These are phyloP conservation scores for Pipistrellus pipistrellus DNA, from an alignment of 2,797 vertebrate genomes.

Conservation along the genomic window DNA sequence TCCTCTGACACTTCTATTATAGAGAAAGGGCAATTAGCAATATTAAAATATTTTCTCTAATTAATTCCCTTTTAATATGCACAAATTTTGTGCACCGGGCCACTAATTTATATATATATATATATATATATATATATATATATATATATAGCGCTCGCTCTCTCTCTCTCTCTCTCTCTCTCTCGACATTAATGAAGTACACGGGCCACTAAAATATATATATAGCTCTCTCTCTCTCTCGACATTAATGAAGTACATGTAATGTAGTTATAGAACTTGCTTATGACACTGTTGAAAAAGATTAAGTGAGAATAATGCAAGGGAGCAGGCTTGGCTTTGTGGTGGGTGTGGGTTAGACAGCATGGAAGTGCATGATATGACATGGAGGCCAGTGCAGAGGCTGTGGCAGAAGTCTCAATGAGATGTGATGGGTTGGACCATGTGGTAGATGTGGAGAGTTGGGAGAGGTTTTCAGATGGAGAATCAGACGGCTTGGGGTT, in stretches of 20 bases:
- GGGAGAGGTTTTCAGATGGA: neutral
- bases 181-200: neutral
- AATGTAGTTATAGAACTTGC: neutral
- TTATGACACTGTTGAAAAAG: neutral
- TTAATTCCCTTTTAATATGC: too few species aligned
- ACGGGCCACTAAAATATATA: too few species aligned
- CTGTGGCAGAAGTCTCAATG: neutral
- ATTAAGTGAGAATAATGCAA: neutral
- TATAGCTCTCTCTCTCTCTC: too few species aligned
- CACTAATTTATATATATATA: too few species aligned
- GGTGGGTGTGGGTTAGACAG: neutral
- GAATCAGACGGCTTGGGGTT: neutral
- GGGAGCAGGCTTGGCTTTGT: neutral
- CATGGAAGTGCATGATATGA: neutral
- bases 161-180: too few species aligned
- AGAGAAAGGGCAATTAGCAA: too few species aligned
- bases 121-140: too few species aligned
- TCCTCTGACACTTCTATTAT: too few species aligned
- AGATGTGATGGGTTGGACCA: too few species aligned
- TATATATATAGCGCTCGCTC: too few species aligned
- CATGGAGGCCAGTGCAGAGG: neutral
- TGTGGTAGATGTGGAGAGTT: neutral
- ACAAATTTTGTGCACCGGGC: too few species aligned
- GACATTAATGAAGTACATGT: neutral
- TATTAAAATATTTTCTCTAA: too few species aligned